Evolutionary conservation across 2,888 invertebrate species (phyloP).

Genomic region (Phyto melanocephala): DNA sequence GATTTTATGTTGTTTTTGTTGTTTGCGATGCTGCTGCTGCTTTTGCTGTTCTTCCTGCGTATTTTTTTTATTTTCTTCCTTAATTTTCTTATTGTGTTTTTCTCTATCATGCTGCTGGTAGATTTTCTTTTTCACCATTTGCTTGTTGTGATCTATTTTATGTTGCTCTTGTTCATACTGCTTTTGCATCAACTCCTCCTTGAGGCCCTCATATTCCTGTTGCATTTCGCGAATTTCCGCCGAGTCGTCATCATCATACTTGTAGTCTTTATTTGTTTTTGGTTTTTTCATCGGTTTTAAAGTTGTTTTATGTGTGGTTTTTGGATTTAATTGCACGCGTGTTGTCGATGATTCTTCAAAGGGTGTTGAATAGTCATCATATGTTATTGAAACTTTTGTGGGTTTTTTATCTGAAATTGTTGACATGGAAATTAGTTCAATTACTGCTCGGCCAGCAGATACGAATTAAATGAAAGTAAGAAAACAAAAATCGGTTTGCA

Average conservation of each 20-base stretch:
- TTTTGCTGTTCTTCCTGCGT: slow-evolving; percentile 58
- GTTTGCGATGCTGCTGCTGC: slow-evolving; percentile 52
- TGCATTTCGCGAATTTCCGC: slow-evolving; percentile 42
- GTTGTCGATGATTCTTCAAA: slow-evolving; percentile 72
- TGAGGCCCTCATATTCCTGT: slow-evolving; percentile 47
- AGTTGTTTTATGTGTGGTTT: slow-evolving; percentile 67
- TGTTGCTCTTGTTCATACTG: slow-evolving; percentile 22
- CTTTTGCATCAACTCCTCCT: slow-evolving; percentile 11
- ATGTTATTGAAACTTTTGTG: slow-evolving; percentile 62
- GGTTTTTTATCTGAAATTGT: slow-evolving; percentile 68
- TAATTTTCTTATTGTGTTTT: slow-evolving; percentile 60
- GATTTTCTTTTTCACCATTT: slow-evolving; percentile 57
- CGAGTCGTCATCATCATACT: slow-evolving; percentile 54
- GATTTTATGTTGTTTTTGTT: slow-evolving; percentile 58
- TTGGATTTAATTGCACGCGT: slow-evolving; percentile 71
- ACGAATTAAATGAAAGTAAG: background rate
- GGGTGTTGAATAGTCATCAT: slow-evolving; percentile 71
- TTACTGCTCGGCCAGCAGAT: slow-evolving; percentile 1
- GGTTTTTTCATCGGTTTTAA: slow-evolving; percentile 54
- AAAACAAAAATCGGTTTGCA: background rate
- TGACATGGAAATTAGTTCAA: slow-evolving; percentile 11
- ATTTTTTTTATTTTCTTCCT: slow-evolving; percentile 44
- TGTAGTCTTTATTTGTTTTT: slow-evolving; percentile 56
- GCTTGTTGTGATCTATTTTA: slow-evolving; percentile 46
- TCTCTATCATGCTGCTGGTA: slow-evolving; percentile 49